Base-by-base conservation (phyloP, 2,888 invertebrate species). In the Tortricodes alternella region DNA sequence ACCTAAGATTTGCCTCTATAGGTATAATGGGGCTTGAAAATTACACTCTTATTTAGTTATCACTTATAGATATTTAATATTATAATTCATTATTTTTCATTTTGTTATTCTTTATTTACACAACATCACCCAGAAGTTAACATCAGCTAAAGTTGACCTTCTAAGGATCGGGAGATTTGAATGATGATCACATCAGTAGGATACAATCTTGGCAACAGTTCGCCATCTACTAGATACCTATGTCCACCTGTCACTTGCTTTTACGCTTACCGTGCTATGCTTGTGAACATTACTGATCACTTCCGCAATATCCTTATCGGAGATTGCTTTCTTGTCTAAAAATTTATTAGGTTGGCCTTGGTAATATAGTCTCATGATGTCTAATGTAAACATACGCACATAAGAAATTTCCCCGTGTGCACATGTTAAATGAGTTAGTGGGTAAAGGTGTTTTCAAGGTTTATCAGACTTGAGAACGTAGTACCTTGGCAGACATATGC, bases 141-240 rank as follows among this genome's bases (percentile, higher is more conserved):
- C 9, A 29, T 38, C 21, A 38, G 5, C 16, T 24, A 16, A 15
- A 35, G 19, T 11, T 21, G 38, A 53, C 53, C 46, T 53, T 53
- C 46, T 32, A 32, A 32, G 38, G 23, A 18, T 24, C 32, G 46
- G 27, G 15, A 46, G 15, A 53, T 35, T 32, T 53, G 34, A 41
- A 53, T 53, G 23, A 53, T 53, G 23, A 53, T 34, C 23, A 18
- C 35, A 27, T 44, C 19, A 13, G 23, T 15, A 32, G 44, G 11
- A 27, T 29, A 24, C 34, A 18, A 39, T 53, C 46, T 48, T 53
- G 46, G 53, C 46, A 53, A 53, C 46, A 41, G 46, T 41, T 24
- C 29, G 27, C 29, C 9, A 15, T 46, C 34, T 24, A 16, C 8
- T 35, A n/a, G 1, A 2, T 23, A 23, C 9, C 23, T 41, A 18